Percentiles rank a stretch among this genome's conserved stretches.
Conservation (phyloP, 2,888 invertebrate species). For the Thecophora atra region DNA sequence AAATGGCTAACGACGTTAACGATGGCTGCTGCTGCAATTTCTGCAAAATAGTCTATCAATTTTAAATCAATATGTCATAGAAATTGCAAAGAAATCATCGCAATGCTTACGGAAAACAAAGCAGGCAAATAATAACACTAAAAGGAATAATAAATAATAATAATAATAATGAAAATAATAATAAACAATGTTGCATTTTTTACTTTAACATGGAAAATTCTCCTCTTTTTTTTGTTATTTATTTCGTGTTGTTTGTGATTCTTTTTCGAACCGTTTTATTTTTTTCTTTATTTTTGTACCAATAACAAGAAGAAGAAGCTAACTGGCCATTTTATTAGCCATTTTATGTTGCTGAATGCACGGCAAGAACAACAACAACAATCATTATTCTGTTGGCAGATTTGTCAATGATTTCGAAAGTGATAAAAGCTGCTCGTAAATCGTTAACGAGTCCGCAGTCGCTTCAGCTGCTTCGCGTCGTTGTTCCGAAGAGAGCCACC, state of each 20-base stretch:
- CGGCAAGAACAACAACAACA: background rate
- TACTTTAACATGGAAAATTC: constrained; percentile 35
- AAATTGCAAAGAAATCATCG: constrained; percentile 67
- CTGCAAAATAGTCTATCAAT: constrained; percentile 60
- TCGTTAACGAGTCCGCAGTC: constrained; percentile 59
- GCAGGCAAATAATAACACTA: background rate
- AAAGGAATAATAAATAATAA: background rate
- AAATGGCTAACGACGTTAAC: constrained; percentile 11
- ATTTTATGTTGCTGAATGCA: constrained; percentile 23
- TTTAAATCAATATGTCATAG: constrained; percentile 67
- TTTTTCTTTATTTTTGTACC: background rate
- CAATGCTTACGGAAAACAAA: constrained; percentile 43
- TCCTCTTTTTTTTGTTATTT: background rate
- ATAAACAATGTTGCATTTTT: background rate
- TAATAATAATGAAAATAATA: background rate
- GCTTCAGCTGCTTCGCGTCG: background rate
- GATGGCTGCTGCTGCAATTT: constrained; percentile 42
- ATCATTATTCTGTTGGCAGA: constrained; percentile 51
- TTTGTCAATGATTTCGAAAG: constrained; percentile 66
- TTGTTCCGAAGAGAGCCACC: background rate
- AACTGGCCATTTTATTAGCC: constrained; percentile 29
- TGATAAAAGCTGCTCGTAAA: constrained; percentile 67
- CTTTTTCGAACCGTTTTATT: background rate
- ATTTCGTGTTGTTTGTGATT: constrained; percentile 44
- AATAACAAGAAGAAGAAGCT: background rate